phyloP scores from a whole-genome alignment of 1,140 invertebrate genomes.

The Melanaphis sacchari region DNA sequence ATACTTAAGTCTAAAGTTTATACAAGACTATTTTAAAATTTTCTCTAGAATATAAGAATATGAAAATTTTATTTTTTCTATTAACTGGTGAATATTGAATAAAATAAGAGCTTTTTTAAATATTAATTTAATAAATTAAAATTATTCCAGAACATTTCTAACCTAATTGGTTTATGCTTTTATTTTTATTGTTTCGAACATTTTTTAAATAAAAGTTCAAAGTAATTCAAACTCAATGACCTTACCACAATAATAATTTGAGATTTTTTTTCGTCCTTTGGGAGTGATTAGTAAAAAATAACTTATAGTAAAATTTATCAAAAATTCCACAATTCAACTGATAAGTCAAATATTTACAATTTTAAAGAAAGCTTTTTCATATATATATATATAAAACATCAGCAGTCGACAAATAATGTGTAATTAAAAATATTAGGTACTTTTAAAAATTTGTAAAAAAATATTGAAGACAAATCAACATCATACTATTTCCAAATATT shows the following conservation, averaged over 20 bases:
- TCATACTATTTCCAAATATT: not conserved
- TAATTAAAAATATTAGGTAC: no score
- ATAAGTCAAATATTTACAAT: not conserved
- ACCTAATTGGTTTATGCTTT: not conserved
- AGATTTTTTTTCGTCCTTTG: not conserved
- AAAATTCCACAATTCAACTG: not conserved
- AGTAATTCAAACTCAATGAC: not conserved
- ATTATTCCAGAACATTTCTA: not conserved
- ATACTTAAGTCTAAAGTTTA: no score
- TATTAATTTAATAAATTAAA: not conserved
- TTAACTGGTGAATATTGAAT: not conserved
- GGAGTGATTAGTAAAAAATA: not conserved
- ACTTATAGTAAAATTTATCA: not conserved
- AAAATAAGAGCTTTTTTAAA: not conserved
- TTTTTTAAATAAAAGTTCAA: conserved; percentile 28
- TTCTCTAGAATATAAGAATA: not conserved
- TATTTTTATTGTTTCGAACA: conserved; percentile 12
- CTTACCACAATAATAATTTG: conserved; percentile 1
- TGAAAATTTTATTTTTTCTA: not conserved
- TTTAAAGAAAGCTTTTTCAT: not conserved
- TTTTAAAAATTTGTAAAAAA: no score
- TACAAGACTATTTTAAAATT: no score
- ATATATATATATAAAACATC: not conserved
- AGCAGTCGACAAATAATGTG: not conserved
- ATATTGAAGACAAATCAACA: not conserved